A percentile compares a stretch with the other conserved stretches of the same genome.
Evolutionary conservation across 2,113 vertebrate genomes (phyloP).

Genomic region (Chunga burmeisteri): DNA sequence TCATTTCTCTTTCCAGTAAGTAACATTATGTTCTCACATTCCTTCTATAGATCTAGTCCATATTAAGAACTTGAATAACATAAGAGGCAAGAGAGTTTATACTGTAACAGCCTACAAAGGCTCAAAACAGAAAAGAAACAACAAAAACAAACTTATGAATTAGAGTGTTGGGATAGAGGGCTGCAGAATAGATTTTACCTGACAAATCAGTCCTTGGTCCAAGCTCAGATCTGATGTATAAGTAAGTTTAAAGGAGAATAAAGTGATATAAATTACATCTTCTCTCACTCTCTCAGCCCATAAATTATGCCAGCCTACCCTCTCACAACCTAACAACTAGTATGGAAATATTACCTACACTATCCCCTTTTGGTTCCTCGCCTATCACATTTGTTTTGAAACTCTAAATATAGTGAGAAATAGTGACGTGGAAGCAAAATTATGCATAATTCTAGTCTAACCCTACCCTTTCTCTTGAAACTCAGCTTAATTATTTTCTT

Average conservation of each 20-base stretch:
- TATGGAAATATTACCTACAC: neutral
- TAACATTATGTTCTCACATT: neutral
- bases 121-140: neutral
- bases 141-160: neutral
- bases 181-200: conserved; percentile 4
- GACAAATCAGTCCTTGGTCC: neutral
- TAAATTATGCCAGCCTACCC: conserved; percentile 8
- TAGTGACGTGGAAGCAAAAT: neutral
- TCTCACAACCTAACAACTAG: neutral
- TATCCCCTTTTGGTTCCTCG: neutral
- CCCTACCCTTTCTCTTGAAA: neutral
- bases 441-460: neutral
- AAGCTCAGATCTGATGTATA: neutral
- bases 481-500: neutral
- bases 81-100: neutral
- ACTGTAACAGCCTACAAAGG: neutral
- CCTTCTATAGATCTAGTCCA: neutral
- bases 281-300: neutral
- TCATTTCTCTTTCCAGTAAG: neutral
- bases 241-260: neutral
- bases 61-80: neutral
- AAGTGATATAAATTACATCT: neutral
- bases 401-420: neutral
- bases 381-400: neutral
- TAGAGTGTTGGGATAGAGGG: neutral